Base-by-base conservation (phyloP, 2,888 invertebrate species). In the Agriopis marginaria region DNA sequence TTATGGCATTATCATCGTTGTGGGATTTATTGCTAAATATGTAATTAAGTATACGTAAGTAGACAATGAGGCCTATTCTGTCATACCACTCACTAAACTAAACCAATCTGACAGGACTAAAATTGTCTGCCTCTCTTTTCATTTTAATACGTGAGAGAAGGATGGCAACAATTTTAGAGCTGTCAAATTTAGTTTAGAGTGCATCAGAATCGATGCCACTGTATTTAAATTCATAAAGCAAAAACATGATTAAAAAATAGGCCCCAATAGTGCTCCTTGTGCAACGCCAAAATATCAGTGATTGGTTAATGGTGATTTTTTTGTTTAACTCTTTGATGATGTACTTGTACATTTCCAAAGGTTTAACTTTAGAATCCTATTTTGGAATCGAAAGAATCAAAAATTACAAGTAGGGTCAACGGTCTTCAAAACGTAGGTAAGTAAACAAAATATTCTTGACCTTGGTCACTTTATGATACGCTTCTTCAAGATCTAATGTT, bases 381-480 rank as follows among this genome's bases (percentile, higher is more conserved):
- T 58, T 60, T 23, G 44, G 11, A 53, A n/a, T 5, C 17, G n/a
- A 53, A n/a, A 53, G 60, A 59, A 63, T 40, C n/a, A 54, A 47
- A n/a, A 40, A 56, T 42, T n/a, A 56, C 12, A 23, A 9, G 23
- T 49, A 67, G 49, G 60, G 47, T 66, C 51, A 70, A 60, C 8
- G 56, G 63, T 56, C 63, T 63, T 17, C 12, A 53, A 56, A 56
- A 64, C 51, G 53, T 17, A 62, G 51, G 53, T 32, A 44, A 51
- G 47, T 47, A 67, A 63, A 63, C 42, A 23, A 9, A n/a, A 50
- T 50, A 55, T 63, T 53, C 66, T 55, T 70, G 66, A 66, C 66
- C 70, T 70, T 70, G 70, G 58, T 49, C 58, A 66, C 62, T 66
- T 58, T 53, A 65, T 58, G 58, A 58, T 62, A 56, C 23, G 62